Percentiles rank a stretch among this genome's conserved stretches.
These are phyloP conservation scores for Chaetodon auriga DNA, from an alignment of 2,113 vertebrate species.

Conservation along the genomic window DNA sequence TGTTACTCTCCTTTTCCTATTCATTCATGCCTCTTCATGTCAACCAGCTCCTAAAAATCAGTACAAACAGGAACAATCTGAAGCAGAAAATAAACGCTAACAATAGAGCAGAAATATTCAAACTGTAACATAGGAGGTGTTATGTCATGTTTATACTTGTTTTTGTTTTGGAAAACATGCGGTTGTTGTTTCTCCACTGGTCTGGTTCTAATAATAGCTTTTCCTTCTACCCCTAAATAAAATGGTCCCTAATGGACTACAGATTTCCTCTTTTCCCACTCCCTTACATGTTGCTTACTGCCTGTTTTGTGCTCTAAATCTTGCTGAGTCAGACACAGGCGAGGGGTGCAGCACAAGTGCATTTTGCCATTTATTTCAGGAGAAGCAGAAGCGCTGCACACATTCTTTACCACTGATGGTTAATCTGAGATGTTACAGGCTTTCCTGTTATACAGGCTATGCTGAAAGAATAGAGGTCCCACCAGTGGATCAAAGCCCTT, in stretches of 20 bases:
- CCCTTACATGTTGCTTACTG: conserved; percentile 32
- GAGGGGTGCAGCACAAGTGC: background rate
- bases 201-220: conserved; percentile 64
- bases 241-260: conserved; percentile 59
- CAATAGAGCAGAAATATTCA: background rate
- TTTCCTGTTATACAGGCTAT: conserved; percentile 3
- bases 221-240: conserved; percentile 25
- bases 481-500: conserved; percentile 46
- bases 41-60: background rate
- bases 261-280: conserved; percentile 61
- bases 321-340: conserved; percentile 48
- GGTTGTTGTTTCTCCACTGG: conserved; percentile 3
- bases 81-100: background rate
- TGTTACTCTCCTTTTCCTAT: background rate
- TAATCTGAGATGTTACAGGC: conserved; percentile 16
- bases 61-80: conserved; percentile 12
- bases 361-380: conserved; percentile 33
- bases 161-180: conserved; percentile 27
- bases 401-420: conserved; percentile 10
- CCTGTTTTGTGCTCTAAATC: conserved; percentile 47
- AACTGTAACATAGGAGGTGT: background rate
- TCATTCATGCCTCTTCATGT: background rate
- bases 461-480: conserved; percentile 15
- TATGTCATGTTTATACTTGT: conserved; percentile 25
- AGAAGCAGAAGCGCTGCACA: background rate